These are phyloP conservation scores for Hippocampus mohnikei DNA, from an alignment of 2,113 vertebrate genomes.

Conservation along the genomic window DNA sequence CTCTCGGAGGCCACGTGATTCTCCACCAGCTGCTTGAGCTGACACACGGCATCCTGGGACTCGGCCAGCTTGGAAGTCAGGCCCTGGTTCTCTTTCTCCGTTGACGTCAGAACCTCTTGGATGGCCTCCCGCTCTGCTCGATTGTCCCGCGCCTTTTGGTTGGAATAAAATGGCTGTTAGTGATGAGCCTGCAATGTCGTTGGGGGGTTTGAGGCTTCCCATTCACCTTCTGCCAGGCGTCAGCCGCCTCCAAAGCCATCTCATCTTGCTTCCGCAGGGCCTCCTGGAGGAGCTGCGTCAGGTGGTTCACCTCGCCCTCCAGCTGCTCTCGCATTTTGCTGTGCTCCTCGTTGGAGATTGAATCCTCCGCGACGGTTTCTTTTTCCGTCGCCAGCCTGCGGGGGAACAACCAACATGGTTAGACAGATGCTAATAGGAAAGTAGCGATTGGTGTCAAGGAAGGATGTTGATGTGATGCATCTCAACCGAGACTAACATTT, in stretches of 20 bases:
- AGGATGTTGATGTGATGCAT: not conserved
- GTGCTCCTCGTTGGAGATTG: constrained; percentile 74
- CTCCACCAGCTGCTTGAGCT: constrained; percentile 83
- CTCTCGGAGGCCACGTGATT: constrained; percentile 84
- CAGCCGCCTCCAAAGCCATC: constrained; percentile 76
- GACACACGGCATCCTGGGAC: constrained; percentile 80
- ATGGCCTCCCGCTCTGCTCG: constrained; percentile 58
- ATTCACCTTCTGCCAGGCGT: constrained; percentile 80
- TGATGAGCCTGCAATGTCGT: not conserved
- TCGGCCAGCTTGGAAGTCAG: constrained; percentile 78
- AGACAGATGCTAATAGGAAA: not conserved
- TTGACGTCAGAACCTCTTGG: constrained; percentile 57
- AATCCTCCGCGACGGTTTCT: constrained; percentile 68
- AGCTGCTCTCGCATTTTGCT: constrained; percentile 75
- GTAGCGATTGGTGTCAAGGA: too few species aligned
- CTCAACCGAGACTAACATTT: too few species aligned
- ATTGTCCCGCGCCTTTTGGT: constrained; percentile 54
- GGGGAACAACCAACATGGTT: not conserved
- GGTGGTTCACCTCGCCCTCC: constrained; percentile 75
- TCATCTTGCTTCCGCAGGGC: constrained; percentile 85
- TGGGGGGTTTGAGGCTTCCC: too few species aligned
- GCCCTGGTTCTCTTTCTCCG: constrained; percentile 62
- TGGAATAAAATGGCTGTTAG: not conserved
- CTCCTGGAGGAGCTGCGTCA: constrained; percentile 83
- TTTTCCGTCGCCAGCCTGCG: constrained; percentile 73